Evolutionary conservation across 2,797 vertebrate genomes (phyloP).

Genomic region (Coranthus polyacanthus): DNA sequence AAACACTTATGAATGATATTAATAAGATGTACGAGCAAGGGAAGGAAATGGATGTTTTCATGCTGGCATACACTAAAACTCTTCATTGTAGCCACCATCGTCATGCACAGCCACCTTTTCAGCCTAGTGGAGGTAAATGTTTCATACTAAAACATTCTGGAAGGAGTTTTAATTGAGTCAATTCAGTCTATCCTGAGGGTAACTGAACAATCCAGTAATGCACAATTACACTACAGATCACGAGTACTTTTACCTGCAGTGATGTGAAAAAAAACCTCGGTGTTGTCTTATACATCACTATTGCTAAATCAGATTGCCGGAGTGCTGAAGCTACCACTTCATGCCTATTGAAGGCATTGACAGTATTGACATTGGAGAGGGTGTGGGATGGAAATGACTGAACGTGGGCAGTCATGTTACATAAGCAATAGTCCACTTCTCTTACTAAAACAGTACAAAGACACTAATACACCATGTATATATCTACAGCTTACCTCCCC

Average conservation of each 20-base stretch:
- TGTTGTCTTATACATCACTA: conserved; percentile 22
- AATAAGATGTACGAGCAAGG: too few relatives aligned
- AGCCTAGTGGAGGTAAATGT: too few relatives aligned
- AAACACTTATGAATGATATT: too few relatives aligned
- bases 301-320: conserved; percentile 39
- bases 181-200: too few relatives aligned
- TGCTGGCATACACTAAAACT: too few relatives aligned
- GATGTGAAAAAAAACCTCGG: not conserved
- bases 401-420: conserved; percentile 76
- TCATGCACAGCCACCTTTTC: too few relatives aligned
- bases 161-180: too few relatives aligned
- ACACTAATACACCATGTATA: conserved; percentile 47
- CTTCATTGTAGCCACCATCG: too few relatives aligned
- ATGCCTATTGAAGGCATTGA: conserved; percentile 70
- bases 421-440: conserved; percentile 72
- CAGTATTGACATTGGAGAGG: conserved; percentile 75
- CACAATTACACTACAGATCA: too few relatives aligned
- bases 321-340: conserved; percentile 53
- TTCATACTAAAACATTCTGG: too few relatives aligned
- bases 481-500: conserved; percentile 46
- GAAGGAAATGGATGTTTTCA: too few relatives aligned
- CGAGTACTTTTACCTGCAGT: not conserved
- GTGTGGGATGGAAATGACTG: conserved; percentile 76
- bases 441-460: conserved; percentile 62
- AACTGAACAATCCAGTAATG: too few relatives aligned